Evolutionary conservation across 2,113 vertebrate genomes (phyloP), one percentile per base, ranked within the genome.

Genomic region (Strigops habroptila): DNA sequence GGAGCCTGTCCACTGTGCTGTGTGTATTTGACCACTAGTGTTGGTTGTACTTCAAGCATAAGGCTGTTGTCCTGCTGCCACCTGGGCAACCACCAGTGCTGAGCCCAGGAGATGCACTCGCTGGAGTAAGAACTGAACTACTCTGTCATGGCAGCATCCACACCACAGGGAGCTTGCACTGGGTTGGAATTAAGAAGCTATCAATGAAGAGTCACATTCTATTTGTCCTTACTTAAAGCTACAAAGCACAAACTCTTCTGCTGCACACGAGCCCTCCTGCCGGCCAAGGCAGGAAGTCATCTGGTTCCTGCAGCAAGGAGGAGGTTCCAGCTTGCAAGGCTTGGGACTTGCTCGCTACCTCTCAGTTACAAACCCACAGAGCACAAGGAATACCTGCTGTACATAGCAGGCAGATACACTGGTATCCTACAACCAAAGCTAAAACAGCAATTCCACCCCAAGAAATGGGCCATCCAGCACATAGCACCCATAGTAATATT

Each of bases 281-380:
- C 15, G 33, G 57, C 7, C 49, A 39, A 10, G 6, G 53, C 64
- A 51, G 57, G 22, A 55, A 46, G 37, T 4, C 13, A 2, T 16
- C 53, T 35, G 64, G 41, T n/a, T 81, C 62, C 84, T 62, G 53
- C 79, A 60, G 8, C 6, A 41, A 86, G 68, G 35, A 39, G 4
- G 48, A 75, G 69, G 39, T 31, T 49, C 73, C 73, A 81, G 64
- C 46, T 59, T 73, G 48, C 70, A 69, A 63, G 52, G 62, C 25
- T 1, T 18, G 60, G 10, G 0, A 16, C 0, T 18, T 7, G 4
- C 80, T 73, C 12, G 0, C 41, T 12, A 2, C 9, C 53, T 55
- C 59, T 1, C 7, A 78, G 37, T 11, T 10, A 18, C 28, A 31
- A 25, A 27, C 2, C 7, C 59, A 18, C 41, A 25, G 7, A 1